Conservation (phyloP, 2,888 invertebrate genomes). For the Apamea anceps region DNA sequence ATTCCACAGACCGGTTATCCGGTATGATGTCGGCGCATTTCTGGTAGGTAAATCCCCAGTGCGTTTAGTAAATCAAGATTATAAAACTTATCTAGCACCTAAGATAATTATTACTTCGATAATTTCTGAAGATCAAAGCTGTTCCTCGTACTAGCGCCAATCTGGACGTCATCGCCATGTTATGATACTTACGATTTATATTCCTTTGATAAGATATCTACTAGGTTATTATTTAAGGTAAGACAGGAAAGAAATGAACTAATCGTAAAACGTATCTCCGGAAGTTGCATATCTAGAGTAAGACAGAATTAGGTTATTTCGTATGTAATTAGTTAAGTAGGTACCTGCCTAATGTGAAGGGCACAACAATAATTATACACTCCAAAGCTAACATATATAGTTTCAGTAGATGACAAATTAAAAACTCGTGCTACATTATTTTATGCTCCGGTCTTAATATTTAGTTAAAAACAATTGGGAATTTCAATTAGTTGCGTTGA, state of each 20-base stretch:
- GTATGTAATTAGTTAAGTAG: background rate
- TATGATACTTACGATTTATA: constrained; percentile 58
- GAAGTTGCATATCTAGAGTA: constrained; percentile 30
- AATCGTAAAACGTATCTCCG: constrained; percentile 4
- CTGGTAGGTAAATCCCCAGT: constrained; percentile 53
- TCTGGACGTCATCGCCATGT: constrained; percentile 63
- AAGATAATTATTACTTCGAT: constrained; percentile 56
- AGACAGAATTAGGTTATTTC: background rate
- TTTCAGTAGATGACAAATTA: background rate
- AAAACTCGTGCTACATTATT: background rate
- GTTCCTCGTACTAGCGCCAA: constrained; percentile 72
- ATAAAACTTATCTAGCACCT: constrained; percentile 8
- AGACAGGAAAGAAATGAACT: constrained; percentile 19
- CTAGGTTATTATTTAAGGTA: constrained; percentile 8
- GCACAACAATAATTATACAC: no score
- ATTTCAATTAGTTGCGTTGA: constrained; percentile 36
- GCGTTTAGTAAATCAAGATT: constrained; percentile 42
- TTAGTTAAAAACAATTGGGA: background rate
- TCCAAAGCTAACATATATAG: no score
- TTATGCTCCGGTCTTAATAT: background rate
- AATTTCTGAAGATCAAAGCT: constrained; percentile 75
- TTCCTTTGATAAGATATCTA: constrained; percentile 47
- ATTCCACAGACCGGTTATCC: background rate
- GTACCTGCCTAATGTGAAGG: background rate
- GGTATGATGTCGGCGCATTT: constrained; percentile 5